These are phyloP conservation scores for Chinchilla lanigera DNA, from an alignment of 2,113 vertebrate species.

Conservation along the genomic window DNA sequence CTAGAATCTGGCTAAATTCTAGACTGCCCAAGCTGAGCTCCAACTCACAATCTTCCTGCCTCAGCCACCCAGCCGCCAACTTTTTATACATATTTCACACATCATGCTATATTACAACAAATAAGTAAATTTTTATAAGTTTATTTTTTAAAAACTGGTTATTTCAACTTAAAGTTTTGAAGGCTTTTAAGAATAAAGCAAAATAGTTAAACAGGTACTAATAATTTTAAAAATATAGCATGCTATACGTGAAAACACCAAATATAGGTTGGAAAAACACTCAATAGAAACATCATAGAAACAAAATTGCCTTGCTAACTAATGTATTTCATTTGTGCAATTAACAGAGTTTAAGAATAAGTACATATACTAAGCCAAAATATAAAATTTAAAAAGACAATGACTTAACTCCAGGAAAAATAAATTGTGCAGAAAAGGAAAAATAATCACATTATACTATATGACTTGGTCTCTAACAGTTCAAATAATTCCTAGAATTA, in stretches of 20 bases:
- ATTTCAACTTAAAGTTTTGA: slow-evolving; percentile 25
- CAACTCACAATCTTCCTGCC: background rate
- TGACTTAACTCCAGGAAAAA: slow-evolving; percentile 31
- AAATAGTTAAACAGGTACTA: background rate
- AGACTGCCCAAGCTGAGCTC: background rate
- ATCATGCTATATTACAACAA: background rate
- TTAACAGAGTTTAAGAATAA: slow-evolving; percentile 34
- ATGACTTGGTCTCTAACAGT: background rate
- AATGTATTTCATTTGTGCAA: slow-evolving; percentile 3
- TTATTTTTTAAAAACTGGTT: background rate
- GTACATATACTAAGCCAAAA: background rate
- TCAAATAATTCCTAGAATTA: slow-evolving; percentile 21
- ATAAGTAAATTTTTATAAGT: background rate
- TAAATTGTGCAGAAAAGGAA: background rate
- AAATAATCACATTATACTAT: background rate
- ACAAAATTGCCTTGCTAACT: background rate
- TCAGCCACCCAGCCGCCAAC: background rate
- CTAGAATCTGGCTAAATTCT: background rate
- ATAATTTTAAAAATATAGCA: slow-evolving; percentile 1
- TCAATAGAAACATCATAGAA: slow-evolving; percentile 30
- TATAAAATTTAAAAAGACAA: background rate
- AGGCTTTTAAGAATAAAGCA: background rate
- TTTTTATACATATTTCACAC: slow-evolving; percentile 15
- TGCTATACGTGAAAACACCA: background rate
- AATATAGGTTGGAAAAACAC: background rate